phyloP scores from a whole-genome alignment of 1,140 invertebrate species.

The Platorchestia sp. region DNA sequence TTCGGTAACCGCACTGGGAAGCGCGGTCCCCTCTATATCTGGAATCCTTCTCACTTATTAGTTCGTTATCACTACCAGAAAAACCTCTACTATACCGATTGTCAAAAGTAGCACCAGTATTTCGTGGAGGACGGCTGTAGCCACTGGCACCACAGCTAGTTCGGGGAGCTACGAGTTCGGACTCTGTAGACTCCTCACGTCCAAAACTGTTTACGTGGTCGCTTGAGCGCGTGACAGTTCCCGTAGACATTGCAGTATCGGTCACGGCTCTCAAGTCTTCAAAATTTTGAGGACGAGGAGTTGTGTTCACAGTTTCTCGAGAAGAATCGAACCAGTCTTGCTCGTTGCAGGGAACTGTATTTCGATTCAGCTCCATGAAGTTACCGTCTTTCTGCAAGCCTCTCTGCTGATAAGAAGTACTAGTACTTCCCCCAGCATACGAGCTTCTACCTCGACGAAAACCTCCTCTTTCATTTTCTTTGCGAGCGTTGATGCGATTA shows the following conservation, averaged over 20 bases:
- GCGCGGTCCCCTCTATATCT: not conserved
- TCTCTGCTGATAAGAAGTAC: not conserved
- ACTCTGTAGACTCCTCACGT: not conserved
- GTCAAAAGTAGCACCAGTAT: not conserved
- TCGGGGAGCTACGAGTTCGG: not conserved
- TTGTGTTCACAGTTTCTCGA: not conserved
- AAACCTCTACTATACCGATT: not conserved
- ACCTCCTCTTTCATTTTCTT: not conserved
- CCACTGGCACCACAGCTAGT: not conserved
- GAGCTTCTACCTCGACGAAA: not conserved
- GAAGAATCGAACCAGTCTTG: not conserved
- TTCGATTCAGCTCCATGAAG: not conserved
- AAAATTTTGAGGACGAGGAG: not conserved
- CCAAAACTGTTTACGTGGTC: not conserved
- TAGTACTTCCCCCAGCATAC: not conserved
- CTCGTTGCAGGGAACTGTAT: not conserved
- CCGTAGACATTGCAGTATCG: not conserved
- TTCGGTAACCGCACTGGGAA: not conserved
- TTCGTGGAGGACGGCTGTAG: not conserved
- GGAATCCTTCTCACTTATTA: not conserved
- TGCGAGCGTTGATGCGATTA: not conserved
- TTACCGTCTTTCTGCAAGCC: not conserved
- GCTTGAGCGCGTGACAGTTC: not conserved
- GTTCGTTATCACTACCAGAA: not conserved
- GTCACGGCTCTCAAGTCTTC: not conserved